Percentiles rank a stretch among this genome's conserved stretches.
phyloP scores from a whole-genome alignment of 1,140 invertebrate genomes.

The Eubasilissa regina region DNA sequence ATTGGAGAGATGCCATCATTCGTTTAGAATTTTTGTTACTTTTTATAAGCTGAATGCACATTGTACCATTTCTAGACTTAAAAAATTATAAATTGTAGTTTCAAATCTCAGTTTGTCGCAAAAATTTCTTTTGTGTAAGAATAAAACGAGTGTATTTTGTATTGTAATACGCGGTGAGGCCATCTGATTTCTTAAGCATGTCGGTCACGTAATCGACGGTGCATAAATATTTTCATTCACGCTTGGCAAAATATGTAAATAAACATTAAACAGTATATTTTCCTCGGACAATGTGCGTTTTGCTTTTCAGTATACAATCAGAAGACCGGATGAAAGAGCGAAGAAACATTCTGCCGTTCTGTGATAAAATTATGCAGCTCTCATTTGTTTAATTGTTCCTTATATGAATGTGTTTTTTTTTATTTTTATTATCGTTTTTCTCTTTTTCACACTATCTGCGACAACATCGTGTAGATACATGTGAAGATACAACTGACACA shows the following conservation, averaged over 20 bases:
- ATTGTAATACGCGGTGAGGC: too few species aligned
- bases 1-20: constrained; percentile 35
- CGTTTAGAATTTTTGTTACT: constrained; percentile 59
- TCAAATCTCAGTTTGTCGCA: too few species aligned
- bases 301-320: constrained; percentile 53
- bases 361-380: constrained; percentile 60
- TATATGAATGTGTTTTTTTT: constrained; percentile 16
- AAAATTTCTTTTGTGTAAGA: too few species aligned
- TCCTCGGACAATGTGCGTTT: constrained; percentile 45
- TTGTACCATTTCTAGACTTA: constrained; percentile 21
- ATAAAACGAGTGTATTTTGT: too few species aligned
- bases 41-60: constrained; percentile 52
- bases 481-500: neutral
- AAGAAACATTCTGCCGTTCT: constrained; percentile 60
- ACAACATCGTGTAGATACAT: neutral
- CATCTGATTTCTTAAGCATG: too few species aligned
- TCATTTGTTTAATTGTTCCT: constrained; percentile 43
- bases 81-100: too few species aligned
- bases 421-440: constrained; percentile 1
- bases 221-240: too few species aligned
- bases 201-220: too few species aligned
- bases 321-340: constrained; percentile 56
- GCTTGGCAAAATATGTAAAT: too few species aligned
- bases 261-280: too few species aligned
- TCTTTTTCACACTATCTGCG: neutral